Percentiles rank a stretch among this genome's conserved stretches.
Conservation (phyloP, 2,888 invertebrate species). For the Lepidochrysops patricia region DNA sequence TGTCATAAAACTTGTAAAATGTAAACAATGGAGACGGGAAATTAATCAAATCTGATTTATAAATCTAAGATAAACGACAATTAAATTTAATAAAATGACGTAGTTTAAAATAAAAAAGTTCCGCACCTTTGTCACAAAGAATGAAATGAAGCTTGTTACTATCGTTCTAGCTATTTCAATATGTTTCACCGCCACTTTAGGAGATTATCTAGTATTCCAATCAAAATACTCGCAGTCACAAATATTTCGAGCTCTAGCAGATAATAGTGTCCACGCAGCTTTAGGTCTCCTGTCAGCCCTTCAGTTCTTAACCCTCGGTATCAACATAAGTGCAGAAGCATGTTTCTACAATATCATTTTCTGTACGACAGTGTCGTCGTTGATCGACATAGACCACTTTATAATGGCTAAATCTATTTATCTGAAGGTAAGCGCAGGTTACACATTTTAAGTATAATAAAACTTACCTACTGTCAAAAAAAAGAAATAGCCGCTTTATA, state of each 20-base stretch:
- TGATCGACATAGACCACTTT: conserved; percentile 58
- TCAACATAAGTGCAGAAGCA: conserved; percentile 29
- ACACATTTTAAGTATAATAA: no score
- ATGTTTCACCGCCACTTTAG: conserved; percentile 36
- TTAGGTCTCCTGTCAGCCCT: conserved; percentile 48
- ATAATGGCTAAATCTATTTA: conserved; percentile 52
- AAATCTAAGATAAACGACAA: not conserved
- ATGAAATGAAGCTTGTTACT: conserved; percentile 39
- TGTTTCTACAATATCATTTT: conserved; percentile 37
- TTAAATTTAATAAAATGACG: not conserved
- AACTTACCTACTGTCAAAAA: no score
- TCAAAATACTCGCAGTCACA: conserved; percentile 45
- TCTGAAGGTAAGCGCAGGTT: conserved; percentile 41
- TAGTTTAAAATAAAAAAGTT: not conserved
- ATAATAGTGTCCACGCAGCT: conserved; percentile 43
- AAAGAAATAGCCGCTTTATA: no score
- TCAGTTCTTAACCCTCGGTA: conserved; percentile 45
- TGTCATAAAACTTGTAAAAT: not conserved
- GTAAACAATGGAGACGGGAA: not conserved
- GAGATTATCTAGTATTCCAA: conserved; percentile 54
- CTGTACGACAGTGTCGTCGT: conserved; percentile 46
- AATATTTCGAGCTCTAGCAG: conserved; percentile 44
- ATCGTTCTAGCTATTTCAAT: conserved; percentile 36
- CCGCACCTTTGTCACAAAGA: not conserved
- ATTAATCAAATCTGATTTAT: not conserved